Evolutionary conservation across 2,888 invertebrate species (phyloP), one percentile per base, ranked within the genome.

Genomic region (Diarsia rubi): DNA sequence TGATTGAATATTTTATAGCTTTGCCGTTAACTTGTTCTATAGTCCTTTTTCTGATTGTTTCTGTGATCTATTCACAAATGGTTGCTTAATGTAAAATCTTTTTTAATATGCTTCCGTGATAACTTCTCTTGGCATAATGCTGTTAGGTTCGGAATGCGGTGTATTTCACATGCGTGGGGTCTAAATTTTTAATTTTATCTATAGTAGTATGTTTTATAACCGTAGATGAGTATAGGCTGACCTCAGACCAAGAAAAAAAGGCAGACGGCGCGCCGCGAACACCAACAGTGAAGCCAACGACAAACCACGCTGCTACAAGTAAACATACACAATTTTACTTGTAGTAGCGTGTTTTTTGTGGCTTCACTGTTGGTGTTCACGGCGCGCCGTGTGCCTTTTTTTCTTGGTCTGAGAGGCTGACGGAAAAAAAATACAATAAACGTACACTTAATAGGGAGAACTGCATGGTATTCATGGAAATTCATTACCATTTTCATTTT

Each of bases 31-130:
- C 21, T n/a, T 66, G 42, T 49, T 19, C 2, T 47, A 37, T 27
- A 21, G 14, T 37, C 12, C 11, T 54, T 57, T 78, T 78, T 57
- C 54, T 62, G 24, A 44, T 73, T 71, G 37, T 63, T 63, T 68
- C 24, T 73, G 14, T 24, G 24, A 49, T 63, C 37, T 14, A 27
- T 67, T 66, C 45, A 24, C 6, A 68, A 66, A 57, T 24, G 24
- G 21, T 37, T 27, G 54, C 24, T 73, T 63, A 44, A 3, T 19
- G 8, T 47, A 2, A 73, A 66, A 73, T 31, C 42, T 62, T 62
- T 52, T 44, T 19, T 3, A 27, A 27, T 16, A 19, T 0, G 0
- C 9, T 54, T 54, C 24, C 24, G 24, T 16, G 16, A 16, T 16
- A 27, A 57, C 27, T 27, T 16, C 1, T 19, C 19, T 27, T 9